A percentile compares a stretch with the other conserved stretches of the same genome.
Evolutionary conservation across 2,797 vertebrate genomes (phyloP).

Genomic region (Valencia hispanica): DNA sequence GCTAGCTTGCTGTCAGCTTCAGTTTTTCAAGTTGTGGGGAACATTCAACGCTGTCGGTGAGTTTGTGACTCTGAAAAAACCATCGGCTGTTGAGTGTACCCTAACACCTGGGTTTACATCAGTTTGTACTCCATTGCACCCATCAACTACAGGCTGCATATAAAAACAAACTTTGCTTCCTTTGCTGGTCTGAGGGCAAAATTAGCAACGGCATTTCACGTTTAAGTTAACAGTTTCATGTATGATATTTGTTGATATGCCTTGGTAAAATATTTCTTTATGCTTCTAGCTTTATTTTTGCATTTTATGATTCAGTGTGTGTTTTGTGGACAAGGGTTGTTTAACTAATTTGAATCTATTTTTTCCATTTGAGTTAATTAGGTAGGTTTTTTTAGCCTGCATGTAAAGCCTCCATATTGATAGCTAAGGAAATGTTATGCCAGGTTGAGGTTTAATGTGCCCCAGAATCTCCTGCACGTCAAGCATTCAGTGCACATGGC

Average conservation of each 20-base stretch:
- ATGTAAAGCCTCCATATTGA: not conserved
- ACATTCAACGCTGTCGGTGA: slow-evolving; percentile 99
- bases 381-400: not conserved
- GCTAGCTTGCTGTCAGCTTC: slow-evolving; percentile 22
- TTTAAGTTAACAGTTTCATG: not conserved
- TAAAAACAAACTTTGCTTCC: not conserved
- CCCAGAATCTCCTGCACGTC: not conserved
- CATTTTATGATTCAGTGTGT: not conserved
- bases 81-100: slow-evolving; percentile 99
- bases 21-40: slow-evolving; percentile 80
- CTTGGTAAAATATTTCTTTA: not conserved
- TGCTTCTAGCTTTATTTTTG: not conserved
- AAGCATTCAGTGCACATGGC: not conserved
- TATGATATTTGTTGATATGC: not conserved
- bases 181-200: not conserved
- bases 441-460: not conserved
- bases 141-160: not conserved
- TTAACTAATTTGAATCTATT: not conserved
- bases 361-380: not conserved
- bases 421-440: not conserved
- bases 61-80: slow-evolving; percentile 93
- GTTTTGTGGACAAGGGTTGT: not conserved
- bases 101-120: slow-evolving; percentile 70
- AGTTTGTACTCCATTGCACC: not conserved
- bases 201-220: not conserved